Conservation (phyloP, 2,888 invertebrate genomes). For the Xylocampa areola region DNA sequence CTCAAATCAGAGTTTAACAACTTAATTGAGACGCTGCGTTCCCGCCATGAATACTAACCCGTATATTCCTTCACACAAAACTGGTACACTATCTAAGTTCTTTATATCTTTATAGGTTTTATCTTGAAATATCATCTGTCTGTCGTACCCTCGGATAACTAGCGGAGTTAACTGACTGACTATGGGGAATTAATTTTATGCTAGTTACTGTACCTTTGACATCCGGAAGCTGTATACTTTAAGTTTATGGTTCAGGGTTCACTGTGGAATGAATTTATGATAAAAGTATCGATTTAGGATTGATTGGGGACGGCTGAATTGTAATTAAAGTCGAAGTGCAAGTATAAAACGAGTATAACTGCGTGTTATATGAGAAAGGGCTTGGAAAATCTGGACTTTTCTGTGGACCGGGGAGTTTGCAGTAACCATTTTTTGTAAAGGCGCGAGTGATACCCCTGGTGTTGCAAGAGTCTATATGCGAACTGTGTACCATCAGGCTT, state of each 20-base stretch:
- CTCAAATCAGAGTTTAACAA: background rate
- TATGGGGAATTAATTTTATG: slow-evolving; percentile 68
- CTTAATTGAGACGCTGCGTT: background rate
- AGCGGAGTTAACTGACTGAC: slow-evolving; percentile 62
- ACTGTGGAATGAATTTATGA: background rate
- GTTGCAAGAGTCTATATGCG: too few relatives aligned
- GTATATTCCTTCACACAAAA: slow-evolving; percentile 19
- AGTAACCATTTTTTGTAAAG: too few relatives aligned
- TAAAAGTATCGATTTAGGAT: background rate
- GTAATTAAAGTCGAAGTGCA: too few relatives aligned
- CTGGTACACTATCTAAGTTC: slow-evolving; percentile 56
- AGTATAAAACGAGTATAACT: too few relatives aligned
- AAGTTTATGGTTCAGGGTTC: slow-evolving; percentile 12
- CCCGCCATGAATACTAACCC: background rate
- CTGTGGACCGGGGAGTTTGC: too few relatives aligned
- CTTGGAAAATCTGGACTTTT: too few relatives aligned
- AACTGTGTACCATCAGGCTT: too few relatives aligned
- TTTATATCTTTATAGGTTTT: slow-evolving; percentile 71
- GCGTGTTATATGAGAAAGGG: too few relatives aligned
- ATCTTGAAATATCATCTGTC: slow-evolving; percentile 78
- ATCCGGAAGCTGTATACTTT: slow-evolving; percentile 37
- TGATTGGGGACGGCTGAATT: background rate
- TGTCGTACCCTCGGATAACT: slow-evolving; percentile 26
- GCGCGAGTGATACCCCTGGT: too few relatives aligned
- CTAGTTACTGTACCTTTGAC: slow-evolving; percentile 34